phyloP scores from a whole-genome alignment of 2,797 vertebrate species.

The Orestias chungarensis region DNA sequence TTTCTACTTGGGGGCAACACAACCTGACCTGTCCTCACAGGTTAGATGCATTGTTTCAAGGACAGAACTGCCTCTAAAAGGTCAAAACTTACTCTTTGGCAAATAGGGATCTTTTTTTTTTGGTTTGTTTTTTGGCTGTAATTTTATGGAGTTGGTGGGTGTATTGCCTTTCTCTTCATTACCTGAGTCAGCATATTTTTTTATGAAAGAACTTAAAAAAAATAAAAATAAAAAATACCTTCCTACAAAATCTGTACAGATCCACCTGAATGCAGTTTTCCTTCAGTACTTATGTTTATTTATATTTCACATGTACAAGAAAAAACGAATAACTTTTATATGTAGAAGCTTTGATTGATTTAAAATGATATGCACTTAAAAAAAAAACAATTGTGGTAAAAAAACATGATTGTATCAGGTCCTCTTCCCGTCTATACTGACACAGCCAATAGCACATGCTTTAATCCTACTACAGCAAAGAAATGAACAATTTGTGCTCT shows the following conservation, averaged over 20 bases:
- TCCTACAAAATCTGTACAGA: neutral
- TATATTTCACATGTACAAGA: neutral
- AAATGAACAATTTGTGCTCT: slow-evolving; percentile 34
- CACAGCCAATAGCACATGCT: slow-evolving; percentile 37
- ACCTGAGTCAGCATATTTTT: neutral
- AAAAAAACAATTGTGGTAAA: slow-evolving; percentile 17
- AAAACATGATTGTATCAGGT: slow-evolving; percentile 35
- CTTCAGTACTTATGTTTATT: no score
- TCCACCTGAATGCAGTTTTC: neutral
- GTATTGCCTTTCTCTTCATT: neutral
- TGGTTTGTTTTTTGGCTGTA: neutral
- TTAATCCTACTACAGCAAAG: slow-evolving; percentile 41
- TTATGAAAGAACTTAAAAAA: neutral
- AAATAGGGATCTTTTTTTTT: neutral
- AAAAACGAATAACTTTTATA: slow-evolving; percentile 1
- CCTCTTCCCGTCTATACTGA: slow-evolving; percentile 59
- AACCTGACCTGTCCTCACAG: slow-evolving; percentile 27
- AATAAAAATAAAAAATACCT: neutral
- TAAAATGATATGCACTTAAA: slow-evolving; percentile 37
- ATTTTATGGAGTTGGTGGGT: neutral
- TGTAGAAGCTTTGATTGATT: slow-evolving; percentile 48
- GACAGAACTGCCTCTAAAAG: slow-evolving; percentile 49
- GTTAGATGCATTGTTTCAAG: slow-evolving; percentile 48
- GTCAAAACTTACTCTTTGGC: slow-evolving; percentile 18
- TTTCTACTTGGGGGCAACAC: slow-evolving; percentile 64